A percentile compares a stretch with the other conserved stretches of the same genome.
Conservation (phyloP, 1,140 invertebrate genomes). For the Apis florea region DNA sequence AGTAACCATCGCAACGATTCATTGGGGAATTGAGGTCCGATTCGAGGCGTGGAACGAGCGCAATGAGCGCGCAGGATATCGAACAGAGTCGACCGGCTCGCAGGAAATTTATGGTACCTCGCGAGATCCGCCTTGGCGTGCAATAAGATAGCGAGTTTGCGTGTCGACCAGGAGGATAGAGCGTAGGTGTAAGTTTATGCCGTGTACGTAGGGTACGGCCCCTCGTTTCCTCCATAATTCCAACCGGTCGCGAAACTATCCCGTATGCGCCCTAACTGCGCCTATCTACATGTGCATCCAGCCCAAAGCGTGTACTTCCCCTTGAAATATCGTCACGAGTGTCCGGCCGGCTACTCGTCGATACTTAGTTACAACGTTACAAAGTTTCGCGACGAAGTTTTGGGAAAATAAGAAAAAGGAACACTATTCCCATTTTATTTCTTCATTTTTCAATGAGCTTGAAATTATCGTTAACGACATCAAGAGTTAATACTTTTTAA, state of each 20-base stretch:
- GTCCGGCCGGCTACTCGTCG: slow-evolving; percentile 5
- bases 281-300: neutral
- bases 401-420: too few relatives aligned
- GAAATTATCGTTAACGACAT: too few relatives aligned
- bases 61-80: slow-evolving; percentile 39
- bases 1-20: neutral
- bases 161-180: slow-evolving; percentile 14
- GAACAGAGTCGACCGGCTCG: slow-evolving; percentile 18
- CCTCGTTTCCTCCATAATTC: slow-evolving; percentile 44
- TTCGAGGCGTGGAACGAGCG: neutral
- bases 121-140: slow-evolving; percentile 19
- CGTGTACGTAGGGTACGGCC: slow-evolving; percentile 8
- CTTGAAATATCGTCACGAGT: slow-evolving; percentile 39
- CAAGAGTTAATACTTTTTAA: too few relatives aligned
- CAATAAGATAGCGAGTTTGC: slow-evolving; percentile 60
- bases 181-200: slow-evolving; percentile 53
- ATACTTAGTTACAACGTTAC: neutral
- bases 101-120: slow-evolving; percentile 51
- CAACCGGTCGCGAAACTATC: slow-evolving; percentile 26
- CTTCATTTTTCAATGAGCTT: too few relatives aligned
- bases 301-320: neutral
- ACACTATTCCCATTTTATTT: too few relatives aligned
- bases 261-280: neutral
- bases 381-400: neutral
- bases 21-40: neutral